Conservation (phyloP, 2,113 vertebrate genomes). For the Furnarius figulus region DNA sequence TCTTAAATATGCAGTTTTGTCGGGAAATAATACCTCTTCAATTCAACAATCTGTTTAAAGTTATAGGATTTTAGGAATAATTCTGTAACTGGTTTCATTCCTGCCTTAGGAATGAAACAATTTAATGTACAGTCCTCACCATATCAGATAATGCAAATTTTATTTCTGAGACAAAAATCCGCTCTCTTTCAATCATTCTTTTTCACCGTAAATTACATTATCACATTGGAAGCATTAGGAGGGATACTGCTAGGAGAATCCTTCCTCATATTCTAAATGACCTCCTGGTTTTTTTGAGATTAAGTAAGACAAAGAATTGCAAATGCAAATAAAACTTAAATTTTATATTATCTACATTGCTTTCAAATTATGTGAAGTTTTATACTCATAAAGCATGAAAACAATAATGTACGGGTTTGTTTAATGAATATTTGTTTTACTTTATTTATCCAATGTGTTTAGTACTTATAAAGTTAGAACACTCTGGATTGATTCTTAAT, state of each 20-base stretch:
- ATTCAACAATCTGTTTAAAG: neutral
- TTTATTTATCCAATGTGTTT: neutral
- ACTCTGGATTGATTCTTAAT: neutral
- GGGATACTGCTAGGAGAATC: neutral
- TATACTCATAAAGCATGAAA: neutral
- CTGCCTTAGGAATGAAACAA: neutral
- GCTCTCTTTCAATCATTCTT: neutral
- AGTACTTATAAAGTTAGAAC: neutral
- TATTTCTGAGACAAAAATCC: neutral
- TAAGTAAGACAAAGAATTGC: neutral
- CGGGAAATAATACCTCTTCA: neutral
- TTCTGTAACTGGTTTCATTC: neutral
- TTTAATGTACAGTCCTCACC: neutral
- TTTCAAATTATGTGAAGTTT: neutral
- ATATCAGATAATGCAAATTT: neutral
- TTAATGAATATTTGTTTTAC: neutral
- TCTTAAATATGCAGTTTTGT: neutral
- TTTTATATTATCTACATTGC: neutral
- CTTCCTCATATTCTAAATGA: neutral
- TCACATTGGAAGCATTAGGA: neutral
- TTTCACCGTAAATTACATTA: neutral
- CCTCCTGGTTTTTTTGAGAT: neutral
- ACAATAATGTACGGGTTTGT: neutral
- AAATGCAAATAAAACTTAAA: neutral
- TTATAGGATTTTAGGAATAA: neutral